phyloP scores from a whole-genome alignment of 2,888 invertebrate species.

The Drosophila mayaguana region DNA sequence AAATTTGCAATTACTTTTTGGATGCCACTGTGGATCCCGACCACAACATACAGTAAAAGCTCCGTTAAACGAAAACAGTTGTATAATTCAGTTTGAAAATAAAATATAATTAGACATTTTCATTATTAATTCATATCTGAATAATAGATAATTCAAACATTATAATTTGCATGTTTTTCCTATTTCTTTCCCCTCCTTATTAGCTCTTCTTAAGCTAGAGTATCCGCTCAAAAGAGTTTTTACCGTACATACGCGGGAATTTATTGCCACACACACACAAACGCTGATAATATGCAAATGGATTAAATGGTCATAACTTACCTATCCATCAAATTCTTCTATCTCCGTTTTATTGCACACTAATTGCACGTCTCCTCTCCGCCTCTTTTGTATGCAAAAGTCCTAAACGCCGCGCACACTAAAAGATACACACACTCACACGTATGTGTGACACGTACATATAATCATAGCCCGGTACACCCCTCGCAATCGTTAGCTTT shows the following conservation, averaged over 20 bases:
- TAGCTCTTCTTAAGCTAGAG: neutral
- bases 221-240: neutral
- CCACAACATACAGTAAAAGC: constrained; percentile 10
- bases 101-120: neutral
- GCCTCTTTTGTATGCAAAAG: constrained; percentile 53
- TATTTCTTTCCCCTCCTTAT: neutral
- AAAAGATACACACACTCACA: constrained; percentile 9
- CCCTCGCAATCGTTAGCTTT: constrained; percentile 43
- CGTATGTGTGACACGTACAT: constrained; percentile 1
- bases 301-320: constrained; percentile 46
- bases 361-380: constrained; percentile 60
- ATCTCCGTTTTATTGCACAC: constrained; percentile 52
- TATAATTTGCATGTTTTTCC: neutral
- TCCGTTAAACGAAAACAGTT: neutral
- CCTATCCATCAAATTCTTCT: constrained; percentile 43
- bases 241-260: neutral
- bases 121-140: neutral
- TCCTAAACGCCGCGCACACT: constrained; percentile 36
- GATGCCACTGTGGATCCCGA: constrained; percentile 26
- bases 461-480: constrained; percentile 27
- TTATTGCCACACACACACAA: neutral
- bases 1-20: constrained; percentile 37
- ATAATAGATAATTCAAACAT: neutral
- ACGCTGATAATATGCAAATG: constrained; percentile 46
- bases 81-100: neutral